Conservation (phyloP, 1,140 invertebrate genomes). For the Hyles vespertilio region DNA sequence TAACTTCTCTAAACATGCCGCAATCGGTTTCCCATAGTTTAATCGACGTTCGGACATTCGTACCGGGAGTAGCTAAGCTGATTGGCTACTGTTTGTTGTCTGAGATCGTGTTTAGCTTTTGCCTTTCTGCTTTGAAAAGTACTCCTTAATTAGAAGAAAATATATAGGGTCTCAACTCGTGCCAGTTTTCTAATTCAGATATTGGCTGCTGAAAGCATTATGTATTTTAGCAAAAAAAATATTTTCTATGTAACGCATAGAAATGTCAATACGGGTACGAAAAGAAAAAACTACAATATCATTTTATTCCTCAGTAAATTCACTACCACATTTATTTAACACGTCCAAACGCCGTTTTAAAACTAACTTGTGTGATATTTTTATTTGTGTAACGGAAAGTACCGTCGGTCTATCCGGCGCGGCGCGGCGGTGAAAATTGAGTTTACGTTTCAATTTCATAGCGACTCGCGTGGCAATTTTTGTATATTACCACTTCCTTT, state of each 20-base stretch:
- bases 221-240: too few relatives aligned
- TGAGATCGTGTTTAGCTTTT: background rate
- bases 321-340: background rate
- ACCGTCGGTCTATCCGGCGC: background rate
- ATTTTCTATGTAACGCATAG: background rate
- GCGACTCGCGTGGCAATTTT: constrained; percentile 1
- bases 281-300: background rate
- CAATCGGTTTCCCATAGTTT: constrained; percentile 3
- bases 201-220: background rate
- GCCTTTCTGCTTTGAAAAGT: too few relatives aligned
- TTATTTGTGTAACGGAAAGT: constrained; percentile 3
- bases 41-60: constrained; percentile 1
- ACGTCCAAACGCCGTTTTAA: background rate
- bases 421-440: constrained; percentile 2
- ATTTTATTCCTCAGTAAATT: background rate
- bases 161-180: too few relatives aligned
- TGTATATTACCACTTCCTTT: background rate
- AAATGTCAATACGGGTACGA: background rate
- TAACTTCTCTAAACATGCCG: background rate
- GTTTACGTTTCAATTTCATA: constrained; percentile 6
- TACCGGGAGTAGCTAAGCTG: background rate
- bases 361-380: constrained; percentile 3
- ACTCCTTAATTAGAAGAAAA: too few relatives aligned
- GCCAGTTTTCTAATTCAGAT: background rate
- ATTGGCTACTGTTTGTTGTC: background rate